Evolutionary conservation across 2,113 vertebrate genomes (phyloP).

Genomic region (Campylomormyrus numenius): DNA sequence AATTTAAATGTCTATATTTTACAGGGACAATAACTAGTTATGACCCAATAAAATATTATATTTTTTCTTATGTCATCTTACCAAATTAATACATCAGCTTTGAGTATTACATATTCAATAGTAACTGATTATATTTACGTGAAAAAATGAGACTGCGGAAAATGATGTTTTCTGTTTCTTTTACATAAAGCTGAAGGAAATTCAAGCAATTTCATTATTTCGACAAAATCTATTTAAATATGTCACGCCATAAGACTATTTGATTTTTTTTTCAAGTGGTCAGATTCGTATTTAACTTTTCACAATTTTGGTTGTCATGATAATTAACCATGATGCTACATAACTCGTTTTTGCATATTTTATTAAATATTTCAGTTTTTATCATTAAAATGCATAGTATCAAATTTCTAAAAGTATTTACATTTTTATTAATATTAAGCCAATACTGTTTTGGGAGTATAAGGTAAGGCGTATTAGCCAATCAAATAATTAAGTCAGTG

Average conservation of each 20-base stretch:
- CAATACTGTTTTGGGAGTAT: background rate
- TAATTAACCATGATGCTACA: background rate
- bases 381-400: background rate
- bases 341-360: background rate
- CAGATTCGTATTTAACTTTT: background rate
- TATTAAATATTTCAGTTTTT: background rate
- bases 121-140: background rate
- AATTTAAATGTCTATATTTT: background rate
- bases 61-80: background rate
- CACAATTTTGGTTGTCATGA: background rate
- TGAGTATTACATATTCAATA: background rate
- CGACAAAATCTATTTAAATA: background rate
- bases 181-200: background rate
- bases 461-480: background rate
- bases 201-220: background rate
- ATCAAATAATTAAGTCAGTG: constrained; percentile 4
- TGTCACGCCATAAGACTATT: background rate
- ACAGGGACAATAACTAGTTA: background rate
- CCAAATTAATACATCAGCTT: background rate
- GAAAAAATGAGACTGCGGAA: background rate
- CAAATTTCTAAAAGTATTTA: background rate
- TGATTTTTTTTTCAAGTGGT: background rate
- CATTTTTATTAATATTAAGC: background rate
- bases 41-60: background rate
- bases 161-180: background rate